These are phyloP conservation scores for Urocyon cinereoargenteus DNA, from an alignment of 2,797 vertebrate genomes.

Conservation along the genomic window DNA sequence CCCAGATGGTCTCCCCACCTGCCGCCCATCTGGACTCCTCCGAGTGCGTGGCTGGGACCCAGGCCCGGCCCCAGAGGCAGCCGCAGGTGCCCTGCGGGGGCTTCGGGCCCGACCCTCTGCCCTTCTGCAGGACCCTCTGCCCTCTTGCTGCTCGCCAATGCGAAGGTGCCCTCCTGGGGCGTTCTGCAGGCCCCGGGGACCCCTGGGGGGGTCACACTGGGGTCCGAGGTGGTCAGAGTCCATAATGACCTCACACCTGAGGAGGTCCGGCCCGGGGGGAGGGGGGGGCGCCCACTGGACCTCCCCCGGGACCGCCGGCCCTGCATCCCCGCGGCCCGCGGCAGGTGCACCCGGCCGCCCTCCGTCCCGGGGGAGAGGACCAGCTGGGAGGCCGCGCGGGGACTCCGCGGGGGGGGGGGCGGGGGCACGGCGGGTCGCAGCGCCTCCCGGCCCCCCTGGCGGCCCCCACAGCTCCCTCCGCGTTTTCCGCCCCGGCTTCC, in stretches of 20 bases:
- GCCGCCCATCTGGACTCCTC: neutral
- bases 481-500: neutral
- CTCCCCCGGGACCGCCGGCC: neutral
- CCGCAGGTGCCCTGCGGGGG: accelerated
- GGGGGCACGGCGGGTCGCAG: accelerated
- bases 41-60: neutral
- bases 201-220: accelerated
- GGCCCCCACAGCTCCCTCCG: neutral
- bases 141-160: no score
- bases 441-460: accelerated
- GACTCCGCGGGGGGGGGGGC: accelerated
- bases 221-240: neutral
- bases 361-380: accelerated
- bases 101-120: accelerated
- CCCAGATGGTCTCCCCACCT: accelerated
- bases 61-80: accelerated
- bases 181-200: neutral
- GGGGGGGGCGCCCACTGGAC: neutral
- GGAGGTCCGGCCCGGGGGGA: neutral
- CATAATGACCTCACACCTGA: no score
- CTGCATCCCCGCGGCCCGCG: neutral
- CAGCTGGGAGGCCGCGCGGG: neutral
- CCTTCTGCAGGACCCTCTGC: neutral
- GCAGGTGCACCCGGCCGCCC: accelerated
- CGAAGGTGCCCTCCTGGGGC: neutral